Evolutionary conservation across 2,113 vertebrate species (phyloP).

Genomic region (Plectropomus leopardus): DNA sequence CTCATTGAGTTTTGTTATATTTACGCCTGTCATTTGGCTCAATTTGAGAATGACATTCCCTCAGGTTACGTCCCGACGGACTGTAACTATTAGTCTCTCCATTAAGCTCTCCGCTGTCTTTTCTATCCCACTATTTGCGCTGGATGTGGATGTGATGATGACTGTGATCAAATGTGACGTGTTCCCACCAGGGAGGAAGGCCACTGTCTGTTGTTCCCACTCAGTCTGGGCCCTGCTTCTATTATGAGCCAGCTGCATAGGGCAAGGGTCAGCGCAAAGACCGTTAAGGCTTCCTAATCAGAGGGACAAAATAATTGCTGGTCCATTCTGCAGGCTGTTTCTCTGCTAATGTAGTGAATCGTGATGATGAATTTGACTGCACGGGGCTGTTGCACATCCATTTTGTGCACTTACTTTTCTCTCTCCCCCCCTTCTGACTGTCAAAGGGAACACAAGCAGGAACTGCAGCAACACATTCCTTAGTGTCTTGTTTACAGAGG

Average conservation of each 20-base stretch:
- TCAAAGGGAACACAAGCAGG: slow-evolving; percentile 55
- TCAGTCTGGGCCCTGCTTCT: slow-evolving; percentile 57
- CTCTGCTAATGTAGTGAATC: slow-evolving; percentile 51
- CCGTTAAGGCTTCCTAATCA: slow-evolving; percentile 70
- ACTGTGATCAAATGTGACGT: slow-evolving; percentile 73
- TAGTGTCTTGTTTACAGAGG: slow-evolving; percentile 74
- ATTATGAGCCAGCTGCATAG: slow-evolving; percentile 78
- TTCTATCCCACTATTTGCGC: slow-evolving; percentile 42
- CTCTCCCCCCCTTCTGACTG: slow-evolving; percentile 8
- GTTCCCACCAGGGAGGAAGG: slow-evolving; percentile 75
- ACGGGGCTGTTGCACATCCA: slow-evolving; percentile 36
- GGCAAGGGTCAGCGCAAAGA: slow-evolving; percentile 72
- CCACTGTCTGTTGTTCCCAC: slow-evolving; percentile 74
- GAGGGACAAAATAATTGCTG: slow-evolving; percentile 65
- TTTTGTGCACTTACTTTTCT: slow-evolving; percentile 50
- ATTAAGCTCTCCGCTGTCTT: slow-evolving; percentile 32
- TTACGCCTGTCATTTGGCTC: background rate
- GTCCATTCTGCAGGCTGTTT: slow-evolving; percentile 60
- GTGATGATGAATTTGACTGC: slow-evolving; percentile 62
- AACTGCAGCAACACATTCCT: slow-evolving; percentile 61
- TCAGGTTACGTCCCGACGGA: slow-evolving; percentile 20
- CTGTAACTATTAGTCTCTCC: slow-evolving; percentile 29
- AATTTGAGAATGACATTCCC: slow-evolving; percentile 14
- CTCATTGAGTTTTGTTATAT: background rate
- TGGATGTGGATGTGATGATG: slow-evolving; percentile 59